A percentile compares a stretch with the other conserved stretches of the same genome.
Evolutionary conservation across 2,888 invertebrate species (phyloP).

Genomic region (Ormyrus thymus): DNA sequence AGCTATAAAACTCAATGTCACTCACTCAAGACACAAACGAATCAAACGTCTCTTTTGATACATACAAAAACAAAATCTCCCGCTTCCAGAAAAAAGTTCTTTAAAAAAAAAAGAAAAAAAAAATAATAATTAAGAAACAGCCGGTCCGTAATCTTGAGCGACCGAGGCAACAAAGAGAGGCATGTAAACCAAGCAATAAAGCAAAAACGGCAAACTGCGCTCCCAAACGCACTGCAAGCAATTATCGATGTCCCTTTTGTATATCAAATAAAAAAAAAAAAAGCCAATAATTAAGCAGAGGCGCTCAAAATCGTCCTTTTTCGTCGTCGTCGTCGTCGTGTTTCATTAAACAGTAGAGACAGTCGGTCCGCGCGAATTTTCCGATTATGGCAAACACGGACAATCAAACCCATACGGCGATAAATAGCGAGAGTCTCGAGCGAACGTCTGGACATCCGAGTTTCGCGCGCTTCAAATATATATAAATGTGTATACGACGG

Average conservation of each 20-base stretch:
- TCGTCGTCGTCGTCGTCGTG: constrained; percentile 12
- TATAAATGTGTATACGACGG: neutral
- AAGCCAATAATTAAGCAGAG: neutral
- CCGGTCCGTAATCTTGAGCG: no score
- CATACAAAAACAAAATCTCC: constrained; percentile 24
- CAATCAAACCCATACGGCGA: constrained; percentile 49
- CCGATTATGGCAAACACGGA: constrained; percentile 35
- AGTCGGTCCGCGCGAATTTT: constrained; percentile 15
- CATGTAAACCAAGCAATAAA: constrained; percentile 46
- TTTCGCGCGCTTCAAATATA: neutral
- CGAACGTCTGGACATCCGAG: no score
- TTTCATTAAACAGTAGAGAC: constrained; percentile 11
- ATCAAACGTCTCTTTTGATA: constrained; percentile 34
- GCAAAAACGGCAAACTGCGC: constrained; percentile 12
- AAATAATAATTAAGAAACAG: constrained; percentile 17
- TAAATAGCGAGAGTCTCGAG: constrained; percentile 30
- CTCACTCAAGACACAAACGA: constrained; percentile 35
- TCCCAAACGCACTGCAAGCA: constrained; percentile 41
- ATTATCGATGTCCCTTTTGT: constrained; percentile 49
- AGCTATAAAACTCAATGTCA: constrained; percentile 40
- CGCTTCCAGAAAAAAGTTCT: constrained; percentile 4
- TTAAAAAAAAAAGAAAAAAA: constrained; percentile 13
- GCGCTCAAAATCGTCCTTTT: constrained; percentile 10
- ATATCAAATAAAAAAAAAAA: constrained; percentile 15
- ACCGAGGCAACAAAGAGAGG: constrained; percentile 15